Evolutionary conservation across 2,113 vertebrate genomes (phyloP).

Genomic region (Micronycteris hirsuta): DNA sequence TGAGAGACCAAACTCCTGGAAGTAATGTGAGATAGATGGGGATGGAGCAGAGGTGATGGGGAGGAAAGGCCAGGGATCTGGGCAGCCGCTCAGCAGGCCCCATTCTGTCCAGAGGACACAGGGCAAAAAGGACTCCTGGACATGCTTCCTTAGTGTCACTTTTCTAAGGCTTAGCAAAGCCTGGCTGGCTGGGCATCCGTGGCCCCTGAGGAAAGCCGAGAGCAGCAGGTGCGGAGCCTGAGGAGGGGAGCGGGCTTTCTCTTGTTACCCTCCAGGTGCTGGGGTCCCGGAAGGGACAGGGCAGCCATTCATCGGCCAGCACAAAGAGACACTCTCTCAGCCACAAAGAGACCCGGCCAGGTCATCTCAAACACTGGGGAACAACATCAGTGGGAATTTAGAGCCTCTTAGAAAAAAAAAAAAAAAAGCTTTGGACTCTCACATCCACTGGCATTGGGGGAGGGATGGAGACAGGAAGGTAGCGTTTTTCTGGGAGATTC

Average conservation of each 20-base stretch:
- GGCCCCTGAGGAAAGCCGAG: slow-evolving; percentile 58
- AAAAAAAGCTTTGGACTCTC: neutral
- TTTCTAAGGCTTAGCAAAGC: neutral
- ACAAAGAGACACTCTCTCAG: slow-evolving; percentile 67
- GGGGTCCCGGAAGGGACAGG: slow-evolving; percentile 53
- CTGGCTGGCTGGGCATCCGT: too few species aligned
- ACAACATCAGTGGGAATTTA: slow-evolving; percentile 46
- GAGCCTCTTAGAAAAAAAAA: slow-evolving; percentile 3
- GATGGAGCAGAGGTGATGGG: neutral
- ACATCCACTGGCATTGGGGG: neutral
- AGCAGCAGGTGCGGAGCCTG: slow-evolving; percentile 27
- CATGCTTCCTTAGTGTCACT: neutral
- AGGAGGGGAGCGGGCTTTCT: slow-evolving; percentile 61
- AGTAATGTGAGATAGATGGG: neutral
- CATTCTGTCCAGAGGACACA: neutral
- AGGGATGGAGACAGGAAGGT: neutral
- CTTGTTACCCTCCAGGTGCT: slow-evolving; percentile 58
- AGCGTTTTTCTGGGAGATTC: neutral
- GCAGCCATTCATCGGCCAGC: slow-evolving; percentile 61
- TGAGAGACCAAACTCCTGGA: neutral
- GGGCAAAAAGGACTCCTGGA: neutral
- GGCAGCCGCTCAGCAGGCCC: neutral
- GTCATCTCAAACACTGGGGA: slow-evolving; percentile 52
- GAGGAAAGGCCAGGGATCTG: neutral
- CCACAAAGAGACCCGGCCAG: slow-evolving; percentile 33